Conservation (phyloP, 2,113 vertebrate species). For the Myanophis thanlyinensis region DNA sequence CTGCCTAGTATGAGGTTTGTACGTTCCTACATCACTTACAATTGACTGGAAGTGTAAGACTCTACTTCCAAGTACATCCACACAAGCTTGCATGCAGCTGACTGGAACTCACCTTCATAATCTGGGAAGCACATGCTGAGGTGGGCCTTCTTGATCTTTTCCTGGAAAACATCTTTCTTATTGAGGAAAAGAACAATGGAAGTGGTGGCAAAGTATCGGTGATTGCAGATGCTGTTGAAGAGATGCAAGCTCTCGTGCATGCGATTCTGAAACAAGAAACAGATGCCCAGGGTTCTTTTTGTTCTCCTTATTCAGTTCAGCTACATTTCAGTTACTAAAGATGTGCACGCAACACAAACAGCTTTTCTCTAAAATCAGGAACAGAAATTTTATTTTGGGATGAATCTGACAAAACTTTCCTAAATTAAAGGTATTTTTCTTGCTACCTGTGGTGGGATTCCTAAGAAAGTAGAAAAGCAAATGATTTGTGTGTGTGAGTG, state of each 20-base stretch:
- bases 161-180: conserved; percentile 95
- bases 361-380: not conserved
- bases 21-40: not conserved
- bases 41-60: not conserved
- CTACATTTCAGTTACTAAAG: not conserved
- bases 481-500: not conserved
- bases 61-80: no score
- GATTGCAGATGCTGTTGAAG: conserved; percentile 99
- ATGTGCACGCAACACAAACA: not conserved
- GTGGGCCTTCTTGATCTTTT: conserved; percentile 98
- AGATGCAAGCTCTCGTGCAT: conserved; percentile 99
- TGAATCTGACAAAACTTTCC: not conserved
- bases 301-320: not conserved
- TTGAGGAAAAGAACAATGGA: conserved; percentile 99
- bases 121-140: conserved; percentile 98
- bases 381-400: not conserved
- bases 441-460: not conserved
- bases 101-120: conserved; percentile 83
- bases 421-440: not conserved
- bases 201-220: conserved; percentile 92
- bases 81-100: not conserved
- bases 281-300: not conserved
- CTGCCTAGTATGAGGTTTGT: not conserved
- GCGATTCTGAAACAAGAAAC: conserved; percentile 79
- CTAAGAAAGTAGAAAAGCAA: not conserved